Conservation (phyloP, 1,140 invertebrate species). For the Acromyrmex heyeri region DNA sequence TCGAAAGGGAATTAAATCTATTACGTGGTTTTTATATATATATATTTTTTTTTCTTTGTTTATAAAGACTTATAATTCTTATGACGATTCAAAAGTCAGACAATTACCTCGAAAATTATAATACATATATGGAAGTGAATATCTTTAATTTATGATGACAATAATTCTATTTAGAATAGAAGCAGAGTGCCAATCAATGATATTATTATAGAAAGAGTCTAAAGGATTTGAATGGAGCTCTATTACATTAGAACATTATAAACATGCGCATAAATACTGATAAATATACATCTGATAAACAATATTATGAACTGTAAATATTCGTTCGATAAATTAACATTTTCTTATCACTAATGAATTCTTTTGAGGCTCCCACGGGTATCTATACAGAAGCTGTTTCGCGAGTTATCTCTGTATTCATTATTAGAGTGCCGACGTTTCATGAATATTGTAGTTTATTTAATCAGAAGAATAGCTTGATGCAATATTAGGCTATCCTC, state of each 20-base stretch:
- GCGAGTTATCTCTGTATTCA: no score
- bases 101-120: background rate
- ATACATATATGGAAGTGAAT: no score
- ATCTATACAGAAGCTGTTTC: no score
- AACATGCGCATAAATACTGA: background rate
- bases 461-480: no score
- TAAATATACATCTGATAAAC: background rate
- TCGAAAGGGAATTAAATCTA: background rate
- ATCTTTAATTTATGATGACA: background rate
- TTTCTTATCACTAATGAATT: background rate
- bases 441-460: no score
- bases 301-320: background rate
- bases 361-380: no score
- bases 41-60: background rate
- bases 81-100: background rate
- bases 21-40: background rate
- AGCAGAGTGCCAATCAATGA: conserved; percentile 7
- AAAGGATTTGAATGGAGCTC: conserved; percentile 52
- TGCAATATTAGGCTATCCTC: no score
- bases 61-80: background rate
- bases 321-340: conserved; percentile 21
- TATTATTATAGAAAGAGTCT: background rate
- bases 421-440: no score
- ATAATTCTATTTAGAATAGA: conserved; percentile 43
- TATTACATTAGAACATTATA: background rate